These are phyloP conservation scores for Cuniculus paca DNA, from an alignment of 2,797 vertebrate species.

Conservation along the genomic window DNA sequence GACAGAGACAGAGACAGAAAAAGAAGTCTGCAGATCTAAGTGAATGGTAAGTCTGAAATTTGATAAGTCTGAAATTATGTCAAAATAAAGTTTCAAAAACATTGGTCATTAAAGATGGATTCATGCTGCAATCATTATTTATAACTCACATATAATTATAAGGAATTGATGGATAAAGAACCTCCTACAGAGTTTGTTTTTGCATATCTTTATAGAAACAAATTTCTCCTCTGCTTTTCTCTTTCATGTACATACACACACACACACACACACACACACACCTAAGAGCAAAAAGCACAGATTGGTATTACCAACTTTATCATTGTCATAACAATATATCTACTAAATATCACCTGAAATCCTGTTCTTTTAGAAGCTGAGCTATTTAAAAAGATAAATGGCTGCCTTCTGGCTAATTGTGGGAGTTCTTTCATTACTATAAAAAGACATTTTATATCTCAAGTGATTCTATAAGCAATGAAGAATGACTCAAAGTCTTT, in stretches of 20 bases:
- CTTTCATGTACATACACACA: not conserved
- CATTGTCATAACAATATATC: constrained; percentile 88
- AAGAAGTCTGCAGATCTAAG: not conserved
- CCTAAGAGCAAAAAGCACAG: constrained; percentile 58
- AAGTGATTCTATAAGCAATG: constrained; percentile 88
- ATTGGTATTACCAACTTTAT: constrained; percentile 80
- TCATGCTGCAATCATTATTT: constrained; percentile 72
- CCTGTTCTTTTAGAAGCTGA: constrained; percentile 82
- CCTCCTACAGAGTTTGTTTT: constrained; percentile 6
- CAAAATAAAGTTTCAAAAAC: constrained; percentile 40
- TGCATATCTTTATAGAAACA: constrained; percentile 62
- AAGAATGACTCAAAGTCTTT: constrained; percentile 88
- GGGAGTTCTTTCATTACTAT: constrained; percentile 88
- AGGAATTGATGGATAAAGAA: constrained; percentile 49
- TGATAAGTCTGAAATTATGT: not conserved
- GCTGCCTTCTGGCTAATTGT: constrained; percentile 90
- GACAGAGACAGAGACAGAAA: not conserved
- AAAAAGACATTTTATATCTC: constrained; percentile 88
- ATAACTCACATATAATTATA: constrained; percentile 68
- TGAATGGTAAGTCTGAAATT: not conserved
- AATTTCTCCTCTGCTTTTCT: not conserved
- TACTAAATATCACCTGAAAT: constrained; percentile 74
- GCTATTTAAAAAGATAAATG: constrained; percentile 89
- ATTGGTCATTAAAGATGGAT: constrained; percentile 63
- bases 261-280: not conserved